Evolutionary conservation across 2,113 vertebrate genomes (phyloP).

Genomic region (Gallinago undulata): DNA sequence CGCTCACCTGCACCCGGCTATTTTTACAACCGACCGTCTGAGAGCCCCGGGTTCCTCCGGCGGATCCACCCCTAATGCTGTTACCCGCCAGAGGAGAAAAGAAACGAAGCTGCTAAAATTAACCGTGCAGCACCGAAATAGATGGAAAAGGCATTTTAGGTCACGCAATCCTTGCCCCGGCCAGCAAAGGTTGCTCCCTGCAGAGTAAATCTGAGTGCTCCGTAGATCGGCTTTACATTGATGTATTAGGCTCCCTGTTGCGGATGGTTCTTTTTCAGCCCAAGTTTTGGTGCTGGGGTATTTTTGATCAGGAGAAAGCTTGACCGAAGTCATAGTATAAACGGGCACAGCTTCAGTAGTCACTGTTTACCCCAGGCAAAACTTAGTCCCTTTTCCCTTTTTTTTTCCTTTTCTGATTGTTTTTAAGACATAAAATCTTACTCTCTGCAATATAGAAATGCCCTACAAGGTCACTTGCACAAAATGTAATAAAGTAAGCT

Average conservation of each 20-base stretch:
- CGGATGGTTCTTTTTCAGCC: not conserved
- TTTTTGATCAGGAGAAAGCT: not conserved
- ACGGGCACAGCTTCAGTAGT: not conserved
- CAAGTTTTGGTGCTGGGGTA: not conserved
- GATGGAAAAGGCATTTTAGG: conserved; percentile 15
- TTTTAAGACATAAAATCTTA: not conserved
- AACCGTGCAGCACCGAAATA: not conserved
- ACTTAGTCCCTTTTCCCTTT: not conserved
- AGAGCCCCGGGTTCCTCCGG: conserved; percentile 14
- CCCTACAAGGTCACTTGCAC: not conserved
- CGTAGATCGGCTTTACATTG: not conserved
- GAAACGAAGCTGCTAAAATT: conserved; percentile 16
- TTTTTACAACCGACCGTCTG: conserved; percentile 1
- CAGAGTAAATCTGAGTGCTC: not conserved
- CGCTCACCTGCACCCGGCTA: conserved; percentile 18
- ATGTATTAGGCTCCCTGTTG: not conserved
- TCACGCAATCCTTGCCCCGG: not conserved
- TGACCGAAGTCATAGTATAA: not conserved
- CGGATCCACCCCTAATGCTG: not conserved
- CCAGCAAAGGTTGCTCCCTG: not conserved
- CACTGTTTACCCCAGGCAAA: not conserved
- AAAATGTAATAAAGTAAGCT: conserved; percentile 31
- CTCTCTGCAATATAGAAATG: not conserved
- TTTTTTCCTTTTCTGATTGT: not conserved
- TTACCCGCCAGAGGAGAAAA: conserved; percentile 36